Evolutionary conservation across 1,140 invertebrate genomes (phyloP), one percentile per base, ranked within the genome.

Genomic region (Ceratina japonica): DNA sequence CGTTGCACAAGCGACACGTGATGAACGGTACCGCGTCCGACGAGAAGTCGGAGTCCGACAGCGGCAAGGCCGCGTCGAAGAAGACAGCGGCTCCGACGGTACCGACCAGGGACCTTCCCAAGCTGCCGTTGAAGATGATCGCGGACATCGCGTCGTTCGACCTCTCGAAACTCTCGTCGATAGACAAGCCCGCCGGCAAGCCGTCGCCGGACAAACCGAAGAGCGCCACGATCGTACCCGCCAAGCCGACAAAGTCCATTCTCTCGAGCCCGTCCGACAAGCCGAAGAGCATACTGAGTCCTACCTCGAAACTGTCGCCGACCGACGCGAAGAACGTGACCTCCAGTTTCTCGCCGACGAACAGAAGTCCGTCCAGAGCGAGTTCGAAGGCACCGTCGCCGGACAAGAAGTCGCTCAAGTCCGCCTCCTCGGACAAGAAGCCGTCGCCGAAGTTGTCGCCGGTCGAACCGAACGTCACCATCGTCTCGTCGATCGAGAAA

Each of bases 11-110:
- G 87, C 92, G 96, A 13, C 96, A 97, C 86, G 94, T 97, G 10
- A 96, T 97, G 95, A 97, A 97, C 88, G 96, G 96, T 0, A 96
- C 96, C 3, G 95, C 95, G 0, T 94, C 95, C 91, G 79, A 92
- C 37, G 91, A 92, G 44, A 92, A 91, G 76, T 90, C 90, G 0
- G 91, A 93, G 20, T 91, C 91, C 3, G 91, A 92, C 44, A 90
- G 86, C 52, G 85, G 88, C 1, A 92, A 91, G 74, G 80, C 79
- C 1, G 10, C 24, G 24, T 70, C 78, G 3, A 91, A 84, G 68
- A 86, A 79, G 0, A 20, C 71, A 0, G 87, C 71, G 0, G 87
- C 83, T 7, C 18, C 71, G 0, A 87, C 83, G 7, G 64, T 85
- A 15, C n/a, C n/a, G n/a, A 73, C 74, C 3, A 89, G 90, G 79